Base-by-base conservation (phyloP, 2,113 vertebrate genomes). In the Romanogobio albipinnatus region DNA sequence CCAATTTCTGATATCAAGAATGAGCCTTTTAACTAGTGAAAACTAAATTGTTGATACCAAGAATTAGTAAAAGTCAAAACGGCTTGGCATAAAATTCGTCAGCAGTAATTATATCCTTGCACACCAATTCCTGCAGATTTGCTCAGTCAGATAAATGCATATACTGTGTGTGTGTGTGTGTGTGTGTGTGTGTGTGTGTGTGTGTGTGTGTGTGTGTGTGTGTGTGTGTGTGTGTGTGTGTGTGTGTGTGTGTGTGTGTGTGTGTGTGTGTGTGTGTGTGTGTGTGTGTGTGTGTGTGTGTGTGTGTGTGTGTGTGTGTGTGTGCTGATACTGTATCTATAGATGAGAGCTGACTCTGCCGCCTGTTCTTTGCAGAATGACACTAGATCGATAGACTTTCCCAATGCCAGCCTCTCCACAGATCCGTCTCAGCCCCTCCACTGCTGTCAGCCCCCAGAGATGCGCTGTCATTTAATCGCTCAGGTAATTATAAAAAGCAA, bases 401-500 rank as follows among this genome's bases (percentile, higher is more conserved):
- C 36, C 33, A 26, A 22, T 45, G 36, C 8, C 81, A 13, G 3
- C n/a, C 9, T 9, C 70, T 45, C 70, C 33, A 24, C 47, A 26
- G 74, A 22, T 64, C 26, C 9, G 56, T 4, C 26, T 33, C 75
- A 4, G 9, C 62, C 39, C 29, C 75, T 77, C 49, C 29, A 43
- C 29, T 64, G 9, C 47, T 45, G 51, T 66, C 73, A 53, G 73
- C 17, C 73, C 15, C 24, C 47, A 77, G 47, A 66, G 83, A 56
- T 4, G 5, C 29, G 5, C 49, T 76, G 59, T 15, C 59, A 17
- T 61, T 79, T 79, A 43, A 47, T 84, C 47, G 64, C 75, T 70
- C 36, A 26, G n/a, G 17, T 84, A 78, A 70, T 78, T 78, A 78
- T 79, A 79, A 58, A 84, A 33, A 58, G 39, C 49, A 84, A 78